A percentile compares a stretch with the other conserved stretches of the same genome.
These are phyloP conservation scores for Chymomyza procnemis DNA, from an alignment of 2,888 invertebrate genomes.

Conservation along the genomic window DNA sequence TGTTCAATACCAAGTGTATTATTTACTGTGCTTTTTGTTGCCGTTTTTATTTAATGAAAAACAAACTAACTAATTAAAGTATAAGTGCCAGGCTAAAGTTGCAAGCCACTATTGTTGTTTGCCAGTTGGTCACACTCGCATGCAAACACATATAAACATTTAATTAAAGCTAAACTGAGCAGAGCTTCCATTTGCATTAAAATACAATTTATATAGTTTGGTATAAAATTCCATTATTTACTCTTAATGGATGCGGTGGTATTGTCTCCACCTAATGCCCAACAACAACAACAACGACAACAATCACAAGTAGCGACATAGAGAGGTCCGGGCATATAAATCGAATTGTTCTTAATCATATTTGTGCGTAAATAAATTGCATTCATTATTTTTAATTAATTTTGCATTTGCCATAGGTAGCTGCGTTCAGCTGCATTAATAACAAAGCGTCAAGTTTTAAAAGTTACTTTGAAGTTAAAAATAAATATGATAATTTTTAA, in stretches of 20 bases:
- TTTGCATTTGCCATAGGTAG: not conserved
- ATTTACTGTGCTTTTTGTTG: not conserved
- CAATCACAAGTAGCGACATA: no score
- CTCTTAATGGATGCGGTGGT: slow-evolving; percentile 59
- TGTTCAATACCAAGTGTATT: not conserved
- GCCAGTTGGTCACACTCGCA: not conserved
- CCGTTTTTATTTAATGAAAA: not conserved
- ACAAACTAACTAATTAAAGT: not conserved
- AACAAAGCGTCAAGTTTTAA: no score
- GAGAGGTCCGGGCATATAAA: not conserved
- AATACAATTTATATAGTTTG: slow-evolving; percentile 59
- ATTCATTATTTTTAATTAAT: not conserved
- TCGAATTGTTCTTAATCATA: not conserved
- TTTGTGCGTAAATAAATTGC: not conserved
- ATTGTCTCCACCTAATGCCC: not conserved
- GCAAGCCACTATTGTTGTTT: not conserved
- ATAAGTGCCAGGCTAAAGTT: not conserved
- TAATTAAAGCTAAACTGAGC: slow-evolving; percentile 27
- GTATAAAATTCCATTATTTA: slow-evolving; percentile 65
- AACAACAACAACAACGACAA: not conserved
- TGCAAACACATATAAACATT: slow-evolving; percentile 22
- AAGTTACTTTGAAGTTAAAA: no score
- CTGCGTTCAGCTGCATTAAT: no score
- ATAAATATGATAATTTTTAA: no score
- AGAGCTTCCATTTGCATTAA: slow-evolving; percentile 27